A percentile compares a stretch with the other conserved stretches of the same genome.
Evolutionary conservation across 2,888 invertebrate genomes (phyloP).

Genomic region (Andrena marginata): DNA sequence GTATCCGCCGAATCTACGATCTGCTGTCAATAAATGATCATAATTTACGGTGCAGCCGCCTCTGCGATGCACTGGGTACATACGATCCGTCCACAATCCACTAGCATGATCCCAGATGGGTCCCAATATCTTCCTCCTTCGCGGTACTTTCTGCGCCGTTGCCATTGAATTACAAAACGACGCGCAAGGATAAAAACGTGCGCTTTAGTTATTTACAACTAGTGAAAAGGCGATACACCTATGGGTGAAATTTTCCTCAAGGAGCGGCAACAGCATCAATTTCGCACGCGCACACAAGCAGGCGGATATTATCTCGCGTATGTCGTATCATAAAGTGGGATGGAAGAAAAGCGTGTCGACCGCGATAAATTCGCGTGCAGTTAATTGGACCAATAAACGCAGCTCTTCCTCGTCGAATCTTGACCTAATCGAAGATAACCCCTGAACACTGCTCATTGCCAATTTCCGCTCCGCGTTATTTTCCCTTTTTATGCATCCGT

Average conservation of each 20-base stretch:
- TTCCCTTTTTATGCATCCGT: neutral
- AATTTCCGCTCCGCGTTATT: slow-evolving; percentile 4
- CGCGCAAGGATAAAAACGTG: no score
- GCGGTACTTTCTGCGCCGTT: neutral
- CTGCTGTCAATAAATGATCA: slow-evolving; percentile 38
- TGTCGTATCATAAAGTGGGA: neutral
- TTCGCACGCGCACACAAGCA: neutral
- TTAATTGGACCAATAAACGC: slow-evolving; percentile 40
- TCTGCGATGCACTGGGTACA: no score
- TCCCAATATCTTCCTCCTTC: neutral
- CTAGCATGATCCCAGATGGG: neutral
- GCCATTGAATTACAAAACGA: no score
- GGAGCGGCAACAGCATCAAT: neutral
- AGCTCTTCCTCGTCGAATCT: slow-evolving; percentile 14
- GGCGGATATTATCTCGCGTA: neutral
- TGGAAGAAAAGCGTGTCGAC: slow-evolving; percentile 1
- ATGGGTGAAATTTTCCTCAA: neutral
- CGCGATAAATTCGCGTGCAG: slow-evolving; percentile 21
- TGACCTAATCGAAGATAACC: slow-evolving; percentile 40
- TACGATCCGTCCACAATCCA: neutral
- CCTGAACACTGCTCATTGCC: neutral
- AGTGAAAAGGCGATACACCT: no score
- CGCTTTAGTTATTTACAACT: no score
- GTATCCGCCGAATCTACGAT: slow-evolving; percentile 15
- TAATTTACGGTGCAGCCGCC: slow-evolving; percentile 16